Percentiles rank a stretch among this genome's conserved stretches.
These are phyloP conservation scores for Synanthedon andrenaeformis DNA, from an alignment of 2,888 invertebrate species.

Conservation along the genomic window DNA sequence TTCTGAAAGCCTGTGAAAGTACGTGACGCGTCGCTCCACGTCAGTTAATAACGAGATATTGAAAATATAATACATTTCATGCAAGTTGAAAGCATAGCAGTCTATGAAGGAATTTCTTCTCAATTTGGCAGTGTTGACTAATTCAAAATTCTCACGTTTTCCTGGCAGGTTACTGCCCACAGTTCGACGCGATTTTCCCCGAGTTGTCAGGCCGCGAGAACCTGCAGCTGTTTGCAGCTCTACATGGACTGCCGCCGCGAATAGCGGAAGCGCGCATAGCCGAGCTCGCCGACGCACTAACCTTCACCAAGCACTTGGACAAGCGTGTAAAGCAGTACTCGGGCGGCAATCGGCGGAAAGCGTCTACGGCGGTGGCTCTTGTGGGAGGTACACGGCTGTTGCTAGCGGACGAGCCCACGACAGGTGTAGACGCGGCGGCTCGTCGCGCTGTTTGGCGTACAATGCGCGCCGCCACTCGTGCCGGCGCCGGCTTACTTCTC, in stretches of 20 bases:
- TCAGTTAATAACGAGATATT: no score
- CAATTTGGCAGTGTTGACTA: no score
- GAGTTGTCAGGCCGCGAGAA: constrained; percentile 80
- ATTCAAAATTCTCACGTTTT: no score
- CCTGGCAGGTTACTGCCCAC: constrained; percentile 77
- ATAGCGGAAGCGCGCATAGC: constrained; percentile 37
- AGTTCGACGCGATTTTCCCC: constrained; percentile 79
- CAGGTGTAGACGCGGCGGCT: constrained; percentile 83
- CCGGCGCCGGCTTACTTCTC: constrained; percentile 79
- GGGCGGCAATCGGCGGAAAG: constrained; percentile 80
- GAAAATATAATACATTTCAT: no score
- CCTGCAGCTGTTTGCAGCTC: constrained; percentile 72
- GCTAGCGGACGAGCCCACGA: constrained; percentile 77
- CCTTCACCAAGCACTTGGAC: constrained; percentile 73
- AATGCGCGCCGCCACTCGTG: constrained; percentile 73
- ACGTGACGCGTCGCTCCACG: no score
- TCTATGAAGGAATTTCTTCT: no score
- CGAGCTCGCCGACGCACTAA: constrained; percentile 65
- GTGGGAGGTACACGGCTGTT: constrained; percentile 77
- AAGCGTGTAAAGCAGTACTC: constrained; percentile 73
- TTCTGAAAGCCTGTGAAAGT: no score
- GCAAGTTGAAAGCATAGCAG: no score
- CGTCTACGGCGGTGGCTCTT: constrained; percentile 78
- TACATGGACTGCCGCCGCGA: constrained; percentile 70
- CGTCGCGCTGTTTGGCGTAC: constrained; percentile 82